Percentiles rank a stretch among this genome's conserved stretches.
phyloP scores from a whole-genome alignment of 2,888 invertebrate species.

The Pemphredon lugubris region DNA sequence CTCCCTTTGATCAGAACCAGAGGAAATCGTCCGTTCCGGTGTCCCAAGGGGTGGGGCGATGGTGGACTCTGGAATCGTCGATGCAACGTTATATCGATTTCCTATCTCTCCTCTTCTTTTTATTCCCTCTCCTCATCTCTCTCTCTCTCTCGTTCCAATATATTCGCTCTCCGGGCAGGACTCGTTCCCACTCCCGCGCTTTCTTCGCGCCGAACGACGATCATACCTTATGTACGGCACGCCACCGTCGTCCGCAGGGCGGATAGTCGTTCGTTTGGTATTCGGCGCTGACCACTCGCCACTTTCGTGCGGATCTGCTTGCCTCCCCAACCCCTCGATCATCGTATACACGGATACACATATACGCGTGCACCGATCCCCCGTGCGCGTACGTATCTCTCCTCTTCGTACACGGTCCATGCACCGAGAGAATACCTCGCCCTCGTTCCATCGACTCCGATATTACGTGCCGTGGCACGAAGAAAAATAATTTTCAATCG shows the following conservation, averaged over 20 bases:
- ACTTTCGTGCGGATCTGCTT: conserved; percentile 78
- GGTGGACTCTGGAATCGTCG: conserved; percentile 50
- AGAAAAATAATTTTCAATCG: conserved; percentile 23
- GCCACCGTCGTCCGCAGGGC: conserved; percentile 72
- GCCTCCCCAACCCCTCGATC: conserved; percentile 60
- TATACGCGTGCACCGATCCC: conserved; percentile 20
- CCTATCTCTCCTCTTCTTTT: conserved; percentile 48
- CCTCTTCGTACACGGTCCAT: conserved; percentile 53
- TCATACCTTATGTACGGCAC: conserved; percentile 80
- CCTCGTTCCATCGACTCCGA: conserved; percentile 10
- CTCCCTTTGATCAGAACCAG: conserved; percentile 77
- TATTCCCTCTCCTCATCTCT: neutral
- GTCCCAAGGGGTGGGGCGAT: conserved; percentile 71
- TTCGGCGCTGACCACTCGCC: conserved; percentile 79
- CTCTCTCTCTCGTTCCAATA: conserved; percentile 13
- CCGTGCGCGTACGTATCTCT: neutral
- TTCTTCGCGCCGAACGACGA: conserved; percentile 63
- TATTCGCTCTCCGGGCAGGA: conserved; percentile 40
- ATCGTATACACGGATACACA: conserved; percentile 19
- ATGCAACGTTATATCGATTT: conserved; percentile 71
- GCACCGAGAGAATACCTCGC: conserved; percentile 5
- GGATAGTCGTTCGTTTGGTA: conserved; percentile 77
- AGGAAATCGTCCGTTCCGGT: conserved; percentile 75
- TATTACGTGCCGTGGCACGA: conserved; percentile 24
- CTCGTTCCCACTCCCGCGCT: conserved; percentile 18